Conservation (phyloP, 2,113 vertebrate species). For the Loxodonta africana region DNA sequence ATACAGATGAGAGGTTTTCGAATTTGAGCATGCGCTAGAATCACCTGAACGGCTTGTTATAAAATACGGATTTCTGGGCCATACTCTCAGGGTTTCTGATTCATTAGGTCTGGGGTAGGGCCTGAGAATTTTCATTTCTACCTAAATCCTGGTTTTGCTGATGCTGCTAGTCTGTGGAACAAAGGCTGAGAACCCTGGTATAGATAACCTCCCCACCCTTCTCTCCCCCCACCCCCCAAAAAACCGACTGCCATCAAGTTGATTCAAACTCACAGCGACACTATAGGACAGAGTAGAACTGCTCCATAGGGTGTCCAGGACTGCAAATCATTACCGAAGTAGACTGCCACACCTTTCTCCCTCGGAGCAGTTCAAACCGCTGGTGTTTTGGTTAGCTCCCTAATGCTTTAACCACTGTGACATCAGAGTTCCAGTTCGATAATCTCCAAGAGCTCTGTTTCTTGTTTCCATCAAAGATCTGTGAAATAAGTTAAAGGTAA, state of each 20-base stretch:
- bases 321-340: background rate
- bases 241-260: background rate
- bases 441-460: background rate
- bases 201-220: background rate
- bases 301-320: background rate
- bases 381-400: background rate
- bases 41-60: background rate
- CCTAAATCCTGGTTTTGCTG: background rate
- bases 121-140: slow-evolving; percentile 7
- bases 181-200: background rate
- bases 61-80: background rate
- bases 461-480: background rate
- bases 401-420: background rate
- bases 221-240: too few relatives aligned
- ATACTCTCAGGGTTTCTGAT: background rate
- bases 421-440: background rate
- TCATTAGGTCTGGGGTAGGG: background rate
- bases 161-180: background rate
- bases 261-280: background rate
- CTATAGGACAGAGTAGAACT: background rate
- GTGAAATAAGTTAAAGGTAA: background rate
- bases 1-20: background rate
- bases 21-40: background rate
- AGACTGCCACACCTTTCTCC: background rate
- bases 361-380: background rate